phyloP scores from a whole-genome alignment of 2,113 vertebrate species.

The Patagioenas fasciata region DNA sequence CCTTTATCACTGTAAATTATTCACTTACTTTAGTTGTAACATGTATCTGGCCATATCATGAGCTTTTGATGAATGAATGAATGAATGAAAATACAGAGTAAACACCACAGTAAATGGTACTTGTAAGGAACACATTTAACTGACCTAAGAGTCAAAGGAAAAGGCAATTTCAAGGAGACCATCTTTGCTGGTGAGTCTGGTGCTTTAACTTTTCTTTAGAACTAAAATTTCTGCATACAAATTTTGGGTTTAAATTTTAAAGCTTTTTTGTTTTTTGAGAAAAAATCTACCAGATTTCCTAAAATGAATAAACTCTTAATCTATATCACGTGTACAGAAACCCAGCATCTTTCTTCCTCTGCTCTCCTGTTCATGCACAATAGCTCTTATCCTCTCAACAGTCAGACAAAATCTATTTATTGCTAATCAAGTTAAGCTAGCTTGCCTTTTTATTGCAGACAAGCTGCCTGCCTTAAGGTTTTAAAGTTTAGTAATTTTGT shows the following conservation, averaged over 20 bases:
- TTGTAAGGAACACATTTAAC: not conserved
- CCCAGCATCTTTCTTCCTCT: not conserved
- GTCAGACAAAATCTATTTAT: not conserved
- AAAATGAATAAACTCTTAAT: not conserved
- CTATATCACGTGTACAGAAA: not conserved
- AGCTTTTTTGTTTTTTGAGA: not conserved
- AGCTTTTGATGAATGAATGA: not conserved
- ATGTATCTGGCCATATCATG: fast-evolving
- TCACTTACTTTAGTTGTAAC: not conserved
- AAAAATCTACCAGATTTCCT: not conserved
- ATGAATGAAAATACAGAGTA: not conserved
- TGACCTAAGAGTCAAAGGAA: not conserved
- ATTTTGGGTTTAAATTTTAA: not conserved
- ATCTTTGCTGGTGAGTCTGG: not conserved
- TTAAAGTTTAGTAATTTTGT: not conserved
- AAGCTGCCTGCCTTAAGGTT: not conserved
- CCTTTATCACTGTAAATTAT: not conserved
- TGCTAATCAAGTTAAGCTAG: not conserved
- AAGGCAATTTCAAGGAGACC: not conserved
- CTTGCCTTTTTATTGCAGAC: not conserved
- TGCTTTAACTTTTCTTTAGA: not conserved
- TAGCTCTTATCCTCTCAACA: not conserved
- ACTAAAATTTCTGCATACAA: not conserved
- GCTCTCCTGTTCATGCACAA: not conserved
- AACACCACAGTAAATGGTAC: not conserved